Base-by-base conservation (phyloP, 2,113 vertebrate genomes). In the Scatophagus argus region DNA sequence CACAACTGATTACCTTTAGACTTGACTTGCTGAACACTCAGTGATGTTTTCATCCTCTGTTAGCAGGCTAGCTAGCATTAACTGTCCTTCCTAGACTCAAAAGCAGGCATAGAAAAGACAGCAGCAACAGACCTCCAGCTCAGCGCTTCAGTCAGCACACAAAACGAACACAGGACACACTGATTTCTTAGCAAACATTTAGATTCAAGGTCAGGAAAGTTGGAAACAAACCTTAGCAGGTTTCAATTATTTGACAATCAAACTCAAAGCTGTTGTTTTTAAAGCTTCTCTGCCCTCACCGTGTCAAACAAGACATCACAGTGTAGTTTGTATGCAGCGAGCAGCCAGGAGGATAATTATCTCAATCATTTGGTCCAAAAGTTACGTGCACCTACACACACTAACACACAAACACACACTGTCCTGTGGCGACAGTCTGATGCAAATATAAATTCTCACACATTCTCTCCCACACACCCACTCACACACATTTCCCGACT, bases 341-440 rank as follows among this genome's bases (percentile, higher is more conserved):
- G 55, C 56, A 8, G 64, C 0, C n/a, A n/a, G n/a, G 11, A 69
- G 5, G 67, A 56, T 46, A 49, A 82, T 80, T 66, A 77, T 54
- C 68, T 79, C 62, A 82, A 77, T 79, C 59, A 77, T 51, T 43
- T 74, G 34, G 49, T 80, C n/a, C 41, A 46, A 60, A 72, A 17
- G 32, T 44, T 44, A 27, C 8, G 6, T 13, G 2, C 59, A 79
- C 27, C 21, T 43, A 4, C 32, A 29, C 14, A 1, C 43, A 66
- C n/a, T 23, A 68, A 51, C 39, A 68, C 62, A 72, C 55, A 52
- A 16, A 44, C n/a, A 63, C 31, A 66, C 61, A 10, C 34, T 2
- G 1, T 46, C 62, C 71, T 39, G 47, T 5, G 39, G 52, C 7
- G 31, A 19, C 44, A 7, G 7, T 25, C 25, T 63, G 7, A 74